Evolutionary conservation across 1,140 invertebrate genomes (phyloP).

Genomic region (Macrocentrus cingulum): DNA sequence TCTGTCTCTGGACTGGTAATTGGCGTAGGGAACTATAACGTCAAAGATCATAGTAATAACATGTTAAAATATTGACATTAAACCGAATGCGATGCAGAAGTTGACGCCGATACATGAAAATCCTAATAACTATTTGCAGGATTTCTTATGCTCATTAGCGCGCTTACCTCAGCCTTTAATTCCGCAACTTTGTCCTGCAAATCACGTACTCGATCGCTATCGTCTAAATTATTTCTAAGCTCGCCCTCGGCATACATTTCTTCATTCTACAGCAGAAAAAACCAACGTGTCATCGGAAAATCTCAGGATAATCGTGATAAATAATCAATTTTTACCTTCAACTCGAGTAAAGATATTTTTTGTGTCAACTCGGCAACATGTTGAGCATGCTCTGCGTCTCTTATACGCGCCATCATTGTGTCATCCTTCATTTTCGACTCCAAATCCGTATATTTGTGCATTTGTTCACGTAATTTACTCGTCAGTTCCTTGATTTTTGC

Average conservation of each 20-base stretch:
- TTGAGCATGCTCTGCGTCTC: constrained; percentile 92
- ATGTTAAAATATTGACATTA: constrained; percentile 40
- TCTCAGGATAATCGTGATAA: not conserved
- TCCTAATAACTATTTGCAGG: not conserved
- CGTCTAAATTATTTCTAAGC: constrained; percentile 76
- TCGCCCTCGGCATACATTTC: constrained; percentile 89
- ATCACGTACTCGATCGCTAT: constrained; percentile 82
- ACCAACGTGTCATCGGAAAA: constrained; percentile 6
- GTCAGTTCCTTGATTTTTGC: constrained; percentile 75
- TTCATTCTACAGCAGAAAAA: constrained; percentile 72
- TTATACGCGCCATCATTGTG: constrained; percentile 89
- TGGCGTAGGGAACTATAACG: constrained; percentile 75
- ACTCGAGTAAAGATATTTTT: constrained; percentile 90
- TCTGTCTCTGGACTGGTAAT: constrained; percentile 80
- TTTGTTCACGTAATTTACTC: constrained; percentile 79
- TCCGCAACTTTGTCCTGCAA: constrained; percentile 89
- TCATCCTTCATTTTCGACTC: constrained; percentile 94
- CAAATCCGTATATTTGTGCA: constrained; percentile 84
- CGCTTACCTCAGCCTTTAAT: constrained; percentile 84
- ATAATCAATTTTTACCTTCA: constrained; percentile 68
- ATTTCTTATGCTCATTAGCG: constrained; percentile 1
- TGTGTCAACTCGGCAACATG: constrained; percentile 92
- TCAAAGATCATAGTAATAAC: constrained; percentile 55
- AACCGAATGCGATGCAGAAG: constrained; percentile 22
- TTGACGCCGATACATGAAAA: not conserved